phyloP scores from a whole-genome alignment of 2,113 vertebrate species.

The Pluvialis apricaria region DNA sequence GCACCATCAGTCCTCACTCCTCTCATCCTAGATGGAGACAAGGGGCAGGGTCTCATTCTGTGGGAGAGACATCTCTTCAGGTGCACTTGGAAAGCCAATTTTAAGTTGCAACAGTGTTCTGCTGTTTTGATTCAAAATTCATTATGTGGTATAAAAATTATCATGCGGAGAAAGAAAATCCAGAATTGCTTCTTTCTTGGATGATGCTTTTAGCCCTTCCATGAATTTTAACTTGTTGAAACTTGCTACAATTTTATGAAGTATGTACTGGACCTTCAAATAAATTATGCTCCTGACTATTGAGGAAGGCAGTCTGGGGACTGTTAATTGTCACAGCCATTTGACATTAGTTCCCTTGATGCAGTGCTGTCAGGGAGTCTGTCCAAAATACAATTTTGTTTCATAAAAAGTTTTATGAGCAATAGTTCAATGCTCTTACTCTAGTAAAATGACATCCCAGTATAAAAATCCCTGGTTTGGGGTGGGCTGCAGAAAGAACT shows the following conservation, averaged over 20 bases:
- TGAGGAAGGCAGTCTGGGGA: neutral
- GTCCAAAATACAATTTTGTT: neutral
- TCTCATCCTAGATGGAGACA: neutral
- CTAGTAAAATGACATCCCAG: neutral
- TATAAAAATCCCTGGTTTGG: neutral
- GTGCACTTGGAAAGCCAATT: neutral
- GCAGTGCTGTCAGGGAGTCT: neutral
- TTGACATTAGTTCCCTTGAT: neutral
- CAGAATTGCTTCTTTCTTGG: neutral
- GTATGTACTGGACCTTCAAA: neutral
- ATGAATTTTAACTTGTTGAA: neutral
- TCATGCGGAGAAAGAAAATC: neutral
- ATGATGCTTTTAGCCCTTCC: neutral
- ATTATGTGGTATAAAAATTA: neutral
- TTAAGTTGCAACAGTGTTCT: neutral
- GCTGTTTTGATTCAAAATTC: neutral
- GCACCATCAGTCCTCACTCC: neutral
- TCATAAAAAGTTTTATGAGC: neutral
- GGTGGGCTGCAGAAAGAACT: neutral
- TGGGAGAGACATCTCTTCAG: neutral
- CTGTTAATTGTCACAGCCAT: neutral
- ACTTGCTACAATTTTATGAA: neutral
- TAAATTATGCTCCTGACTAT: neutral
- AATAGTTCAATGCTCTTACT: neutral
- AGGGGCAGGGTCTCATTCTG: neutral